These are phyloP conservation scores for Heliconius erato DNA, from an alignment of 2,888 invertebrate genomes.

Conservation along the genomic window DNA sequence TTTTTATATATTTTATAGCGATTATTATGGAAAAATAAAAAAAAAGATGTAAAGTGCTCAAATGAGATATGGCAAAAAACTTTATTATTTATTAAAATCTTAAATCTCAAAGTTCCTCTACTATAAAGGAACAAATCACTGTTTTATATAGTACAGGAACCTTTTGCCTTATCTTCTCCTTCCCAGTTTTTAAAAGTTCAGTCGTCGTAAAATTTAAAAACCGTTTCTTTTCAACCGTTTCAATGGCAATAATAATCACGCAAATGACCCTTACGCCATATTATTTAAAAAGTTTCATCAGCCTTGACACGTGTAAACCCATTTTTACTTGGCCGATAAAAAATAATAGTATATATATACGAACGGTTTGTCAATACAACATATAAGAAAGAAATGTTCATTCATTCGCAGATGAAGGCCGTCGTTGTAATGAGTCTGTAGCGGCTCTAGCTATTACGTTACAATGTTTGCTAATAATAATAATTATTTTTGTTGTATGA, in stretches of 20 bases:
- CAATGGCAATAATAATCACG: background rate
- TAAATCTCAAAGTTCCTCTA: background rate
- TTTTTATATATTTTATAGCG: constrained; percentile 1
- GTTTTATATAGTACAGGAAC: too few species aligned
- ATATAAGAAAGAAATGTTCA: constrained; percentile 33
- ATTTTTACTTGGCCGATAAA: constrained; percentile 25
- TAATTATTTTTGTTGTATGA: background rate
- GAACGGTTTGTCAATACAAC: constrained; percentile 32
- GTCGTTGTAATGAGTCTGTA: constrained; percentile 17
- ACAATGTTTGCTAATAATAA: constrained; percentile 19
- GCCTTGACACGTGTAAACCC: constrained; percentile 37
- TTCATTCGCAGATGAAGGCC: constrained; percentile 45
- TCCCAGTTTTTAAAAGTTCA: background rate
- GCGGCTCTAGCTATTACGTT: constrained; percentile 7
- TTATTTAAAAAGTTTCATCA: constrained; percentile 24
- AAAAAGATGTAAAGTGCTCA: too few species aligned
- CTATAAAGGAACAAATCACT: background rate
- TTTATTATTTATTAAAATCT: background rate
- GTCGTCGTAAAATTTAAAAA: background rate
- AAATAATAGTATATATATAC: constrained; percentile 11
- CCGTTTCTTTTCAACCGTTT: constrained; percentile 3
- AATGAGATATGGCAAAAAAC: background rate
- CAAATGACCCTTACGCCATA: constrained; percentile 18
- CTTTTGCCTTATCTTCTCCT: background rate
- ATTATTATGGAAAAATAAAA: background rate